Conservation (phyloP, 2,797 vertebrate genomes). For the Scarus forsteni region DNA sequence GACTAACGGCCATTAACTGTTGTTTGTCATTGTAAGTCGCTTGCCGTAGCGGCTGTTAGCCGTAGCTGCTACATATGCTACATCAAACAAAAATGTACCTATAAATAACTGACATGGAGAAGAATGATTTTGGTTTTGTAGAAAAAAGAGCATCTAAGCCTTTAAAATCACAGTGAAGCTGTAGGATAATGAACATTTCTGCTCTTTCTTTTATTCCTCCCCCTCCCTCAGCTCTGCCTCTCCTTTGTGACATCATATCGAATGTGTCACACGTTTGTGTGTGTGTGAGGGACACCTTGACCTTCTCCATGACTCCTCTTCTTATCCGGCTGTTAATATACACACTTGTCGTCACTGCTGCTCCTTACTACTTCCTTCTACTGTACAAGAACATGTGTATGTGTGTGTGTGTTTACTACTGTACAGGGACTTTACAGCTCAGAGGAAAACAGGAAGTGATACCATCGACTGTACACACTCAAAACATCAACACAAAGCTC, state of each 20-base stretch:
- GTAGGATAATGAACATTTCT: no score
- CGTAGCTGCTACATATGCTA: no score
- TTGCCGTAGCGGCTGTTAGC: no score
- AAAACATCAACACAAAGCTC: not conserved
- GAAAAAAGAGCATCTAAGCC: no score
- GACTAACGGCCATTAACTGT: no score
- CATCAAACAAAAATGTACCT: no score
- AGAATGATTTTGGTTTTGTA: no score
- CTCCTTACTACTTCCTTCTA: constrained; percentile 32
- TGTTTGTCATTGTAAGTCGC: no score
- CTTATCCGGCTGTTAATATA: constrained; percentile 34
- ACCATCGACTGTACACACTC: not conserved
- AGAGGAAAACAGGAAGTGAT: constrained; percentile 44
- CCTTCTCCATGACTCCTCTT: constrained; percentile 28
- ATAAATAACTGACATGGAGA: no score
- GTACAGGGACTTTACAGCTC: not conserved
- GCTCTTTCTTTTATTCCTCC: not conserved
- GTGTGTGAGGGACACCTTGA: constrained; percentile 16
- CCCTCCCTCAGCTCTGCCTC: constrained; percentile 1
- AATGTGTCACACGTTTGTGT: not conserved
- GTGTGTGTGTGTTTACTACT: not conserved
- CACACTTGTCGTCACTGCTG: constrained; percentile 26
- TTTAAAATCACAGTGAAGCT: no score
- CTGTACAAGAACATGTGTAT: not conserved
- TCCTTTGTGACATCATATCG: not conserved